A percentile compares a stretch with the other conserved stretches of the same genome.
phyloP scores from a whole-genome alignment of 1,140 invertebrate genomes.

The Eufriesea mexicana region DNA sequence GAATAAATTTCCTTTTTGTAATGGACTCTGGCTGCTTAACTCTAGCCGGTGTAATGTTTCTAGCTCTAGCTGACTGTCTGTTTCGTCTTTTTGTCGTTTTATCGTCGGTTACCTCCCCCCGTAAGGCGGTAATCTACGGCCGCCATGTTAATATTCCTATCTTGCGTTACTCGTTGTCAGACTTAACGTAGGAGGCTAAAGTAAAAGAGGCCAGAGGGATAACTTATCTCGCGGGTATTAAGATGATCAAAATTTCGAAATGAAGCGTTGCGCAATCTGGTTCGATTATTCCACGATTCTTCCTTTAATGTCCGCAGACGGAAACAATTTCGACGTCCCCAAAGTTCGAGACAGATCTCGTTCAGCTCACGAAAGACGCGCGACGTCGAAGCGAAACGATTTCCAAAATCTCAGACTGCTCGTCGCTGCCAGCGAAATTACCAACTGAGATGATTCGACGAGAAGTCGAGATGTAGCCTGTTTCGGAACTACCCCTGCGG shows the following conservation, averaged over 20 bases:
- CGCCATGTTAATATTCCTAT: not conserved
- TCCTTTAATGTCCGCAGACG: no score
- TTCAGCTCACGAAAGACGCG: no score
- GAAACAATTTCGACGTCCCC: no score
- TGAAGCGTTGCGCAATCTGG: no score
- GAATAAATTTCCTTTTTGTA: conserved; percentile 47
- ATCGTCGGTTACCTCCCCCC: not conserved
- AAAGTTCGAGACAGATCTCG: no score
- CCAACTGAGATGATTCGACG: no score
- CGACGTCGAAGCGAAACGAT: not conserved
- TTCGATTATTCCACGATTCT: no score
- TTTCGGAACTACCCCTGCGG: not conserved
- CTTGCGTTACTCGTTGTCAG: not conserved
- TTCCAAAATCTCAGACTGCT: not conserved
- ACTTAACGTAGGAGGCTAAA: not conserved
- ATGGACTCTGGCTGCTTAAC: conserved; percentile 21
- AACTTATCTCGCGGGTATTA: no score
- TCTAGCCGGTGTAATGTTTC: not conserved
- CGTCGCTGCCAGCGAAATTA: no score
- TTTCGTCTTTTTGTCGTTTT: not conserved
- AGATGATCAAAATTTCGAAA: no score
- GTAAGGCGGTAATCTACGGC: not conserved
- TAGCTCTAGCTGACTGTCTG: no score
- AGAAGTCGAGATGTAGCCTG: not conserved
- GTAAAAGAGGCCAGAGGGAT: no score